These are phyloP conservation scores for Drosophila ohnishii DNA, from an alignment of 1,140 invertebrate genomes.

Conservation along the genomic window DNA sequence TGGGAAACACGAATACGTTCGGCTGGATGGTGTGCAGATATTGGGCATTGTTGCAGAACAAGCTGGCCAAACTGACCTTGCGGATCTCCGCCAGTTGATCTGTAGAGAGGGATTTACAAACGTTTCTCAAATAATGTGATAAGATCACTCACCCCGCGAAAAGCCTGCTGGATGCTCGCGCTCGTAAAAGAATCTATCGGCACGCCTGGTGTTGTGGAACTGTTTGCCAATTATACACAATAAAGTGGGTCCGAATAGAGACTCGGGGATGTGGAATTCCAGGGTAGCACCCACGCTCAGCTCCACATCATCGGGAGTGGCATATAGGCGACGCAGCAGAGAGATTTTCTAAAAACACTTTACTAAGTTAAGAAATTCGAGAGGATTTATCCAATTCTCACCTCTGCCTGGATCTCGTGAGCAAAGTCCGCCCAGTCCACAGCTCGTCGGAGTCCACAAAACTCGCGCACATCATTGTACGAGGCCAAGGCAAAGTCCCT, in stretches of 20 bases:
- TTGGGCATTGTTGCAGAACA: constrained; percentile 93
- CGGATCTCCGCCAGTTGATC: constrained; percentile 94
- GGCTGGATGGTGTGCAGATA: constrained; percentile 90
- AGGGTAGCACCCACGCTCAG: constrained; percentile 92
- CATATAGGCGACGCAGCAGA: constrained; percentile 60
- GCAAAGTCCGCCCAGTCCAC: constrained; percentile 88
- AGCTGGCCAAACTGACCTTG: constrained; percentile 90
- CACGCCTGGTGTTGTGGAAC: constrained; percentile 91
- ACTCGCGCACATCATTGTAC: constrained; percentile 91
- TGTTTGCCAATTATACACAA: constrained; percentile 94
- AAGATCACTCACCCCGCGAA: constrained; percentile 86
- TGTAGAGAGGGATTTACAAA: constrained; percentile 74
- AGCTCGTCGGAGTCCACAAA: constrained; percentile 90
- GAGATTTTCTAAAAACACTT: constrained; percentile 61
- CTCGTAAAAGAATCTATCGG: constrained; percentile 93
- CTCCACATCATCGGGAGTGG: constrained; percentile 91
- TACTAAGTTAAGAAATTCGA: too few relatives aligned
- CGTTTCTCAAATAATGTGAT: neutral
- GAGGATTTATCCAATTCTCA: neutral
- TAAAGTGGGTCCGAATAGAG: constrained; percentile 94
- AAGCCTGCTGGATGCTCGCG: constrained; percentile 87
- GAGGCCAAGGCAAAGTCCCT: constrained; percentile 93
- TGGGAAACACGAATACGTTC: constrained; percentile 85
- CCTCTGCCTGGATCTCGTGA: constrained; percentile 87
- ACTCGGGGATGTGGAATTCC: constrained; percentile 89